These are phyloP conservation scores for Synodontis membranacea DNA, from an alignment of 2,113 vertebrate species.

Conservation along the genomic window DNA sequence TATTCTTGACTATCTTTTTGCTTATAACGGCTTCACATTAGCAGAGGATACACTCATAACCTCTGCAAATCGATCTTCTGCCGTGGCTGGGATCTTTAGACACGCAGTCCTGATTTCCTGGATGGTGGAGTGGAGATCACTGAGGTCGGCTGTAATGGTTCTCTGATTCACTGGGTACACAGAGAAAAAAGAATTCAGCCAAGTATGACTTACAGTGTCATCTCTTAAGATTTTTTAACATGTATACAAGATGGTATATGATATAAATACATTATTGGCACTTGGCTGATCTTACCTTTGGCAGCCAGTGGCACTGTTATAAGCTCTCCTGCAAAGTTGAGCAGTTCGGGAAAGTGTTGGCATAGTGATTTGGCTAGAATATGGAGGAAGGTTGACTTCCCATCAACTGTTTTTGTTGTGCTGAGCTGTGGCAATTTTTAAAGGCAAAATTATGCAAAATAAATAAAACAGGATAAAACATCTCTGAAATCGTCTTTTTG, in stretches of 20 bases:
- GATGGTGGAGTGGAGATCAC: slow-evolving; percentile 87
- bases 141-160: slow-evolving; percentile 84
- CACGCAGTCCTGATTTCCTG: slow-evolving; percentile 90
- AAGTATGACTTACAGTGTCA: neutral
- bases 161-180: slow-evolving; percentile 87
- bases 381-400: slow-evolving; percentile 97
- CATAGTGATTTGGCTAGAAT: slow-evolving; percentile 97
- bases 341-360: slow-evolving; percentile 96
- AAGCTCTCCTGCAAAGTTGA: slow-evolving; percentile 93
- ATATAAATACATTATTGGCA: neutral
- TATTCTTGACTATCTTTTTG: neutral
- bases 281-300: slow-evolving; percentile 80
- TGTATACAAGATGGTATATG: neutral
- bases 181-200: neutral
- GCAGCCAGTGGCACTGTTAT: slow-evolving; percentile 90
- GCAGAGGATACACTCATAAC: slow-evolving; percentile 88
- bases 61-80: slow-evolving; percentile 86
- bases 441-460: neutral
- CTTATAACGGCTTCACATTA: neutral
- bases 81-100: slow-evolving; percentile 79
- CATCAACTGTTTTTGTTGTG: slow-evolving; percentile 96
- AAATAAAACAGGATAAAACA: neutral
- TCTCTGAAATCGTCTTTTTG: neutral
- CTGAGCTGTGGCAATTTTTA: slow-evolving; percentile 78
- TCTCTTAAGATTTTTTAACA: neutral